Conservation (phyloP, 1,140 invertebrate genomes). For the Melanaphis sacchari region DNA sequence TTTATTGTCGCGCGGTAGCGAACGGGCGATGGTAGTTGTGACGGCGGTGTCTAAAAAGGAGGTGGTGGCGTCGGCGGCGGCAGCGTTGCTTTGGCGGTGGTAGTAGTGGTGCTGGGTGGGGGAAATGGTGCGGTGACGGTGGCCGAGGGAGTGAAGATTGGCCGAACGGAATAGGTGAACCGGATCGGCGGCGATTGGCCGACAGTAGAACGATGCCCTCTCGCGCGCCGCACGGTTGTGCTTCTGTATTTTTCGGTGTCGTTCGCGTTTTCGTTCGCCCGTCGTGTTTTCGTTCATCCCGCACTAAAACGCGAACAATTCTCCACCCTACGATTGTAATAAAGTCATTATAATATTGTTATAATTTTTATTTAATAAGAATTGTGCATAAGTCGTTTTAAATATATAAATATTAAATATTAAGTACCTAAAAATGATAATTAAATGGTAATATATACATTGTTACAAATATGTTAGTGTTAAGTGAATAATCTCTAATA, state of each 20-base stretch:
- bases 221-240: slow-evolving; percentile 48
- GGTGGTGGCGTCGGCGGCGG: not conserved
- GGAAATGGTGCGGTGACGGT: not conserved
- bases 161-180: slow-evolving; percentile 56
- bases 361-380: not conserved
- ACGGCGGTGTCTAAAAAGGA: not conserved
- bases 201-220: slow-evolving; percentile 57
- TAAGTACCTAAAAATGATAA: slow-evolving; percentile 22
- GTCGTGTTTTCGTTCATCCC: slow-evolving; percentile 20
- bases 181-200: slow-evolving; percentile 55
- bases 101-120: not conserved
- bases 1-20: slow-evolving; percentile 38
- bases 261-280: slow-evolving; percentile 37
- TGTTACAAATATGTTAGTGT: slow-evolving; percentile 31
- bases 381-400: slow-evolving; percentile 4
- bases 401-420: slow-evolving; percentile 1
- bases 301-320: not conserved
- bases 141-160: slow-evolving; percentile 50
- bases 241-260: not conserved
- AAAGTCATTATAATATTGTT: not conserved
- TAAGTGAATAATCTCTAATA: slow-evolving; percentile 47
- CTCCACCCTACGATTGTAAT: not conserved
- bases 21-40: not conserved
- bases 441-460: not conserved
- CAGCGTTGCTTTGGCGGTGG: not conserved